Conservation (phyloP, 23 tunicate species). For the Ciona savignyi region DNA sequence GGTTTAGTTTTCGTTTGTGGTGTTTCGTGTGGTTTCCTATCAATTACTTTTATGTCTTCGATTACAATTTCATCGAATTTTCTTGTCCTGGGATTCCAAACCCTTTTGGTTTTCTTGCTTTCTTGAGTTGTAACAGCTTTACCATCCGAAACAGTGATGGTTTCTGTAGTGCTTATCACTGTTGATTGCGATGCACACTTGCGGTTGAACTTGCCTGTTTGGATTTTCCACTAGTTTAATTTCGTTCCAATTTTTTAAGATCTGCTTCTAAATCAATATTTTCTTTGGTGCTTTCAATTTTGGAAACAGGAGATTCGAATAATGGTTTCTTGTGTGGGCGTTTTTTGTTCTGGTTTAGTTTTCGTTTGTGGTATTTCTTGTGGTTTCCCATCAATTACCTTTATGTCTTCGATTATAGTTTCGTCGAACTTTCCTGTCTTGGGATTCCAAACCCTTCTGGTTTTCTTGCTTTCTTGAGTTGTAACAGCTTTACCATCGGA, state of each 20-base stretch:
- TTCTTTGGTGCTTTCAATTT: background rate
- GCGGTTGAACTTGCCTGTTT: background rate
- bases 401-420: slow-evolving; percentile 17
- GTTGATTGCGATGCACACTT: background rate
- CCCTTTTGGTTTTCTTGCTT: slow-evolving; percentile 12
- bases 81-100: slow-evolving; percentile 41
- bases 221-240: no score
- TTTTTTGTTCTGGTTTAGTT: background rate
- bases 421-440: slow-evolving; percentile 32
- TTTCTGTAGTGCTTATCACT: background rate
- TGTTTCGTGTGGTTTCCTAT: slow-evolving; percentile 1
- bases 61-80: slow-evolving; percentile 31
- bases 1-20: background rate
- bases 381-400: slow-evolving; percentile 2
- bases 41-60: slow-evolving; percentile 9
- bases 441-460: slow-evolving; percentile 36
- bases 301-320: background rate
- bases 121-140: background rate
- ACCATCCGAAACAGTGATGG: background rate
- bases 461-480: slow-evolving; percentile 14
- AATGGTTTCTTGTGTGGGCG: background rate
- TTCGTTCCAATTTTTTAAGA: no score
- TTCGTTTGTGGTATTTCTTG: background rate
- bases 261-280: background rate
- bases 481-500: background rate